phyloP scores from a whole-genome alignment of 2,113 vertebrate species.

The Phoxinus phoxinus region DNA sequence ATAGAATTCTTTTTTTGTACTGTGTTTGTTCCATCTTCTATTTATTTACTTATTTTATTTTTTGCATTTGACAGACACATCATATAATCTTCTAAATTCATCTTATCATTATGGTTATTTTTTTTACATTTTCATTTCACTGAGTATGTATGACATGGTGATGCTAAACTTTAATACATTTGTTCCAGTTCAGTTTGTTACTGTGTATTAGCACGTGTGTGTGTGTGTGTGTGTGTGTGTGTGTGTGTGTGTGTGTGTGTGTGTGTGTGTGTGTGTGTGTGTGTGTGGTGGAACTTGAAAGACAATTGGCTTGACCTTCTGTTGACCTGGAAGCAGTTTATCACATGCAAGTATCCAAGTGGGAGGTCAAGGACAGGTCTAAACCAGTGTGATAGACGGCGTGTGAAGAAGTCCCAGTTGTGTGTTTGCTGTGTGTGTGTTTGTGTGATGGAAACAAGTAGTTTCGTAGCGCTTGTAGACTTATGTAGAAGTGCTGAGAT shows the following conservation, averaged over 20 bases:
- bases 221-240: slow-evolving; percentile 12
- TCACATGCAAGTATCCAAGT: slow-evolving; percentile 37
- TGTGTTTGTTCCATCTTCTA: not conserved
- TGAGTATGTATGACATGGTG: not conserved
- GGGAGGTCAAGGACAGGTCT: slow-evolving; percentile 46
- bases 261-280: slow-evolving; percentile 22
- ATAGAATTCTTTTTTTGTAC: no score
- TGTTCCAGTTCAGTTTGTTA: not conserved
- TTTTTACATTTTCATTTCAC: not conserved
- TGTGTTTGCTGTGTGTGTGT: slow-evolving; percentile 6
- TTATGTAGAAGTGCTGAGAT: slow-evolving; percentile 34
- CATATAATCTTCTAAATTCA: slow-evolving; percentile 47
- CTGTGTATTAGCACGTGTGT: not conserved
- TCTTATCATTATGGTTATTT: not conserved
- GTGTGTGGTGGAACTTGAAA: slow-evolving; percentile 15
- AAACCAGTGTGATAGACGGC: slow-evolving; percentile 14
- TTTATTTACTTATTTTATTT: not conserved
- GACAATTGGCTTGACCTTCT: slow-evolving; percentile 42
- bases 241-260: slow-evolving; percentile 23
- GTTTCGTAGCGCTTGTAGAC: slow-evolving; percentile 21
- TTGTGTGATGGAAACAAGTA: not conserved
- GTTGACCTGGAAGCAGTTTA: slow-evolving; percentile 54
- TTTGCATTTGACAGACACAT: not conserved
- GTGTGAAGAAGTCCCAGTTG: slow-evolving; percentile 1
- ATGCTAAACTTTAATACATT: slow-evolving; percentile 32